These are phyloP conservation scores for Tenebrio molitor DNA, from an alignment of 1,140 invertebrate species.

Conservation along the genomic window DNA sequence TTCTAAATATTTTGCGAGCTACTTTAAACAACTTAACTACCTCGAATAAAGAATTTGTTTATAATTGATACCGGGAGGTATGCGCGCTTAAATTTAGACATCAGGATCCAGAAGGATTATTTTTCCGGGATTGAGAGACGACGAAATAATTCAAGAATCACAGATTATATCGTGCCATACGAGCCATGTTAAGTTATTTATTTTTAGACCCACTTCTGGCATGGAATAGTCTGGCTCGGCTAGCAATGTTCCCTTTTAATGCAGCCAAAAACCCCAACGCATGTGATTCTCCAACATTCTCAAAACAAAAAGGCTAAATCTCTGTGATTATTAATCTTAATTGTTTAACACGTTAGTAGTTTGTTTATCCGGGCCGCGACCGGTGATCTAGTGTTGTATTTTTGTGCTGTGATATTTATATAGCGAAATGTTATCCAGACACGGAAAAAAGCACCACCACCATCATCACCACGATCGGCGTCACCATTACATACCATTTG, in stretches of 20 bases:
- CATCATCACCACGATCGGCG: slow-evolving; percentile 48
- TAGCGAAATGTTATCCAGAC: slow-evolving; percentile 45
- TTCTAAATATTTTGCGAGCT: slow-evolving; percentile 25
- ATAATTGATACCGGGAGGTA: slow-evolving; percentile 1
- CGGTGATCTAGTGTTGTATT: slow-evolving; percentile 10
- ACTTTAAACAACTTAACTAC: slow-evolving; percentile 21
- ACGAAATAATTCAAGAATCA: slow-evolving; percentile 10
- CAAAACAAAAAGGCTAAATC: slow-evolving; percentile 7
- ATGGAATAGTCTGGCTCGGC: slow-evolving; percentile 41
- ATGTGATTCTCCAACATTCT: slow-evolving; percentile 43
- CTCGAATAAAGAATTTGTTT: slow-evolving; percentile 1
- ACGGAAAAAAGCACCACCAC: slow-evolving; percentile 52
- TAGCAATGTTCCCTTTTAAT: slow-evolving; percentile 40
- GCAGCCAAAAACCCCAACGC: slow-evolving; percentile 34
- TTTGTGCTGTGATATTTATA: slow-evolving; percentile 32
- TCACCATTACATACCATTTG: slow-evolving; percentile 59
- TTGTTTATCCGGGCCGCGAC: not conserved
- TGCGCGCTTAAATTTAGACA: not conserved
- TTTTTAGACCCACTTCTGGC: slow-evolving; percentile 46
- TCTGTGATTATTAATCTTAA: slow-evolving; percentile 10
- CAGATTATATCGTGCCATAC: slow-evolving; percentile 9
- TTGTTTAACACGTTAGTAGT: not conserved
- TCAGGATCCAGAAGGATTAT: not conserved
- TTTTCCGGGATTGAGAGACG: too few species aligned
- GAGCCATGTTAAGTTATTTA: slow-evolving; percentile 41